A percentile compares a stretch with the other conserved stretches of the same genome.
These are phyloP conservation scores for Psittacus erithacus DNA, from an alignment of 2,113 vertebrate genomes.

Conservation along the genomic window DNA sequence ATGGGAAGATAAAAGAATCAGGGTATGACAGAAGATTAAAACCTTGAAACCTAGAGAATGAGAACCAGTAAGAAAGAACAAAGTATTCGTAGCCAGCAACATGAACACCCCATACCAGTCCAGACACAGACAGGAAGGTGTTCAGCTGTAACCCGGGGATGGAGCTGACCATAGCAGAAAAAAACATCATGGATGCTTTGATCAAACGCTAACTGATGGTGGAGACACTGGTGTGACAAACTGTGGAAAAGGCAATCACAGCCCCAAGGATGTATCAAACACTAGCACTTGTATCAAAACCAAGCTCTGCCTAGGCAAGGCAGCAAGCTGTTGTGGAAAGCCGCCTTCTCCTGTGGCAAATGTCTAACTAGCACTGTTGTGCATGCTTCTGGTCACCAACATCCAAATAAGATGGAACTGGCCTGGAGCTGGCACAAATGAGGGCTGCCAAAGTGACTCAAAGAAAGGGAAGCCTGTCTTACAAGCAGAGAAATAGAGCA, in stretches of 20 bases:
- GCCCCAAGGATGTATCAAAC: background rate
- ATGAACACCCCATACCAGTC: background rate
- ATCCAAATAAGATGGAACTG: background rate
- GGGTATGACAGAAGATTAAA: background rate
- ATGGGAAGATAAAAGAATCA: background rate
- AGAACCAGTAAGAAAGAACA: background rate
- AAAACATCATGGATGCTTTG: background rate
- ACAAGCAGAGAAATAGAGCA: background rate
- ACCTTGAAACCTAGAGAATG: background rate
- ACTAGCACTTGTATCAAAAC: background rate
- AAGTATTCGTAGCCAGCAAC: background rate
- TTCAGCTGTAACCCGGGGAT: background rate
- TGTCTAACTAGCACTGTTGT: background rate
- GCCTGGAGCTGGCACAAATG: fast-evolving
- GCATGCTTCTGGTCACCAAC: background rate
- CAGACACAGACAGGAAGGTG: background rate
- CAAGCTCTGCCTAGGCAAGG: background rate
- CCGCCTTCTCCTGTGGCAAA: fast-evolving
- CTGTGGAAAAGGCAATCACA: background rate
- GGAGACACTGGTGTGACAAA: background rate
- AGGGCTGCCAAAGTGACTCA: background rate
- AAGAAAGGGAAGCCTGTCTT: background rate
- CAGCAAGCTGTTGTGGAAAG: background rate
- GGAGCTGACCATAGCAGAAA: background rate
- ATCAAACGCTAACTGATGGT: fast-evolving